Conservation (phyloP, 2,888 invertebrate genomes). For the Meiosimyza decipiens region DNA sequence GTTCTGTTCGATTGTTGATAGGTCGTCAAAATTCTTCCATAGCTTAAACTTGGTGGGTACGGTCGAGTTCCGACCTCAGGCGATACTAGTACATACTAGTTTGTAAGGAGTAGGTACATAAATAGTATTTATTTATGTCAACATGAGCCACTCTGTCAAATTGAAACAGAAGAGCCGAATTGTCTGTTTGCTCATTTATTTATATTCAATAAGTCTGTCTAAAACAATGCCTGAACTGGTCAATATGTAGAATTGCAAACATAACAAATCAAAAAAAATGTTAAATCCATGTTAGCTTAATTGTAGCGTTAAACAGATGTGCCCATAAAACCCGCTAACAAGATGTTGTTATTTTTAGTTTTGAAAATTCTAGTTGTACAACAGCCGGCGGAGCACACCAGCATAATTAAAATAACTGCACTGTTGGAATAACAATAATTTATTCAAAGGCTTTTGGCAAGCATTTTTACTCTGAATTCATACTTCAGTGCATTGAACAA, state of each 20-base stretch:
- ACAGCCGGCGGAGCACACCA: not conserved
- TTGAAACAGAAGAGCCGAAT: too few species aligned
- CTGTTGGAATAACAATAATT: not conserved
- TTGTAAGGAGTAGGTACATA: too few species aligned
- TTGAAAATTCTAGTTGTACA: not conserved
- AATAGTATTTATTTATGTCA: too few species aligned
- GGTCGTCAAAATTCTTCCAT: too few species aligned
- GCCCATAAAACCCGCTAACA: slow-evolving; percentile 26
- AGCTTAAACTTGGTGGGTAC: too few species aligned
- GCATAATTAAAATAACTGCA: slow-evolving; percentile 3
- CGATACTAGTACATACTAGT: too few species aligned
- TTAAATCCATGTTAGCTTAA: slow-evolving; percentile 4
- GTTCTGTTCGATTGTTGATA: too few species aligned
- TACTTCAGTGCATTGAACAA: slow-evolving; percentile 30
- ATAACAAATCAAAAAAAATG: not conserved
- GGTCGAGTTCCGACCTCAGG: too few species aligned
- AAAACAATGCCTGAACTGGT: too few species aligned
- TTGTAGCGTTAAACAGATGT: slow-evolving; percentile 35
- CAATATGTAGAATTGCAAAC: not conserved
- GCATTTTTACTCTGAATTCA: slow-evolving; percentile 14
- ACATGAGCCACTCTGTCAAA: too few species aligned
- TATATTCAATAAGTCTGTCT: too few species aligned
- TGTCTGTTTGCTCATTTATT: too few species aligned
- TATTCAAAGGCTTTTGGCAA: slow-evolving; percentile 16
- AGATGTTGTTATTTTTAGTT: slow-evolving; percentile 28